phyloP scores from a whole-genome alignment of 2,888 invertebrate species.

The Matsumyia berberina region DNA sequence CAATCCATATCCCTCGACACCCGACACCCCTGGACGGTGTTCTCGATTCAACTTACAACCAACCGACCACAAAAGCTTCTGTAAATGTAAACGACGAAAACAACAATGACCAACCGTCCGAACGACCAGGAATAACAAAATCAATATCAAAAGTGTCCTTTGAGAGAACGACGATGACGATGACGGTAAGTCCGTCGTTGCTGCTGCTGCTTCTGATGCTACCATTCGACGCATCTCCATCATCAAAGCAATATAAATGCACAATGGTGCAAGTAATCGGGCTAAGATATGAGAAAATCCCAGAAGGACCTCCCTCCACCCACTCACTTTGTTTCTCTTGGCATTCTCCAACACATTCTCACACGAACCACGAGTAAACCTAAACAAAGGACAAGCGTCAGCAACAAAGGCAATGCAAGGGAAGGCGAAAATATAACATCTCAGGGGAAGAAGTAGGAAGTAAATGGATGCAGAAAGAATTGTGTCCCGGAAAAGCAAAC shows the following conservation, averaged over 20 bases:
- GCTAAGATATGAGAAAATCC: constrained; percentile 71
- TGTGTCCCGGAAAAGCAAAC: constrained; percentile 62
- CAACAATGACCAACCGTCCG: constrained; percentile 44
- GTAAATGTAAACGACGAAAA: constrained; percentile 63
- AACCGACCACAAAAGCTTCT: constrained; percentile 61
- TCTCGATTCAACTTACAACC: constrained; percentile 45
- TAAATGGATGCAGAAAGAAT: constrained; percentile 66
- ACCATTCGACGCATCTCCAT: constrained; percentile 65
- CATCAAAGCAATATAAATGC: constrained; percentile 75
- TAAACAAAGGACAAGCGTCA: constrained; percentile 68
- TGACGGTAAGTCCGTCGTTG: constrained; percentile 18
- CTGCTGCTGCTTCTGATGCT: background rate
- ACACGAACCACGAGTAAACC: constrained; percentile 52
- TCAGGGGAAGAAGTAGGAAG: constrained; percentile 35
- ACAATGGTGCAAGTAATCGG: constrained; percentile 75
- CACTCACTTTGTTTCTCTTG: constrained; percentile 24
- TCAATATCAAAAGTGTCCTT: constrained; percentile 67
- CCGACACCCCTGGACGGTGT: background rate
- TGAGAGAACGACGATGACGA: constrained; percentile 30
- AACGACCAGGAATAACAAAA: constrained; percentile 58
- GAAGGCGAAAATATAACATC: constrained; percentile 43
- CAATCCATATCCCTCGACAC: constrained; percentile 14
- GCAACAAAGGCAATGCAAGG: constrained; percentile 58
- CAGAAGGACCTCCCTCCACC: constrained; percentile 46
- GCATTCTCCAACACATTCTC: constrained; percentile 24